phyloP scores from a whole-genome alignment of 2,113 vertebrate species.

The Myodes glareolus region DNA sequence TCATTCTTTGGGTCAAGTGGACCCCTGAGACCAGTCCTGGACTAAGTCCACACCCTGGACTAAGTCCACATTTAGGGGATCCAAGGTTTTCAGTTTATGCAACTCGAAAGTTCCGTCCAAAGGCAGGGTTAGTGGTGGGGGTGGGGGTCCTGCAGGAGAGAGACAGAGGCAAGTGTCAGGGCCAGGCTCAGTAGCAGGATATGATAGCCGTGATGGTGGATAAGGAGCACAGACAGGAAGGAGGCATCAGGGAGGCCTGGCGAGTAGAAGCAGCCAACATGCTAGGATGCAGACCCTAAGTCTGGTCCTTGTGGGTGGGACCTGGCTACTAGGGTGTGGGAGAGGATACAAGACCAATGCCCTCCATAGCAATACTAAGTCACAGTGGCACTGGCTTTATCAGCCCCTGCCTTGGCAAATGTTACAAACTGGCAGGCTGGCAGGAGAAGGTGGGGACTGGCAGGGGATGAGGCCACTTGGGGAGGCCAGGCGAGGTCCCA shows the following conservation, averaged over 20 bases:
- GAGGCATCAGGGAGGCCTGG: accelerated
- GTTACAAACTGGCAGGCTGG: not conserved
- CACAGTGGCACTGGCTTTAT: not conserved
- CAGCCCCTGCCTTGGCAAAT: not conserved
- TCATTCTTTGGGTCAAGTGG: not conserved
- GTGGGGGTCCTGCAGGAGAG: not conserved
- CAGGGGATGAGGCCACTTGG: not conserved
- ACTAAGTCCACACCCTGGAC: not conserved
- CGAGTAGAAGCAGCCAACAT: not conserved
- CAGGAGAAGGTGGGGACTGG: not conserved
- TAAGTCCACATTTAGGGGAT: not conserved
- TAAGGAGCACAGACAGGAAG: not conserved
- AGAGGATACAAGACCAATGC: not conserved
- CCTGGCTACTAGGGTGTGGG: too few species aligned
- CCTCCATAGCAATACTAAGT: not conserved
- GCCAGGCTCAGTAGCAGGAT: not conserved
- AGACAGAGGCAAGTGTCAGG: not conserved
- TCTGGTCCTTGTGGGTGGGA: not conserved
- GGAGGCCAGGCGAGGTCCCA: not conserved
- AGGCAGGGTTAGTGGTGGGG: too few species aligned
- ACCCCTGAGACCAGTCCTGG: not conserved
- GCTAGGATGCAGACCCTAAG: not conserved
- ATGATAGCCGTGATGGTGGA: too few species aligned
- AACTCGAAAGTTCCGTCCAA: not conserved
- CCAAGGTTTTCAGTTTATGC: not conserved